Base-by-base conservation (phyloP, 2,113 vertebrate genomes). In the Panthera uncia region DNA sequence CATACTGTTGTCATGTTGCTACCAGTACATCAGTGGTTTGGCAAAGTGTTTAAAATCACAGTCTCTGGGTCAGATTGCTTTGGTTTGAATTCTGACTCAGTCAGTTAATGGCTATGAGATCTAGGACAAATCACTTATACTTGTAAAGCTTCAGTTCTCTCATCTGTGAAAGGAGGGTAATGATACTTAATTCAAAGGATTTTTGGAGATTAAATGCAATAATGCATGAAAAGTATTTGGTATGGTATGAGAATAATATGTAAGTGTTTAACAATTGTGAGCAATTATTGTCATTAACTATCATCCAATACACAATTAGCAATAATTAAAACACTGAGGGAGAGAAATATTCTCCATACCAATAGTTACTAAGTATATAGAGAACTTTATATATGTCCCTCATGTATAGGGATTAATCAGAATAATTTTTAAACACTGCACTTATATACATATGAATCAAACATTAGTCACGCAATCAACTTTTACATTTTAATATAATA, bases 131-230 rank as follows among this genome's bases (percentile, higher is more conserved):
- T 80, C n/a, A 36, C 50, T 91, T 74, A 65, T 4, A 12, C 38
- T 83, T 87, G 73, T 29, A 89, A 91, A 68, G 52, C 36, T 73
- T 94, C 50, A 52, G 7, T 87, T 96, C 63, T 66, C 36, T 97
- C 63, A 94, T 95, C 38, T 92, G 52, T 96, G 68, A 95, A 96
- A 92, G 61, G 45, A 93, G 4, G n/a, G 18, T 55, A 89, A 93
- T 93, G 82, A 91, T 76, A 68, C 41, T 86, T 88, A 87, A 61
- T 86, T 90, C 25, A 61, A 83, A 96, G 33, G 68, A 55, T 73
- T 96, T 96, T 95, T 83, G 41, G 90, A 96, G n/a, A 86, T 68
- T 92, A 88, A 73, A 66, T 87, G 69, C 45, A 96, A 92, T 81
- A 83, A 95, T 80, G 33, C 31, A 61, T 94, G 27, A 68, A 94